phyloP scores from a whole-genome alignment of 2,113 vertebrate species.

The Arenaria interpres region DNA sequence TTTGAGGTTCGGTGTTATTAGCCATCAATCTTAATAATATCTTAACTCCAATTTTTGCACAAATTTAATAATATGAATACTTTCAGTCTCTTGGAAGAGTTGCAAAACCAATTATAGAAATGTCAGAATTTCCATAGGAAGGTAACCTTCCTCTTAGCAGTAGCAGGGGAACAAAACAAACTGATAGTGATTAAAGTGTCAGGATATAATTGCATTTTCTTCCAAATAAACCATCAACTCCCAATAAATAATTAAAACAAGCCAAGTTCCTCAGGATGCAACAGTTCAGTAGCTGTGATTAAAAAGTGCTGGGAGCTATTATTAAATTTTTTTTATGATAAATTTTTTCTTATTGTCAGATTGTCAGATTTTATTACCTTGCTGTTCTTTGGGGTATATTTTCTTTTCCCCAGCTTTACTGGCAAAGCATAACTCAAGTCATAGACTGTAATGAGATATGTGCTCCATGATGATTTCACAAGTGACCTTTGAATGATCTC shows the following conservation, averaged over 20 bases:
- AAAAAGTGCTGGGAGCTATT: constrained; percentile 62
- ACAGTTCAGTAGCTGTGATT: constrained; percentile 62
- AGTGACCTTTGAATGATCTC: constrained; percentile 33
- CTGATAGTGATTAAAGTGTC: constrained; percentile 67
- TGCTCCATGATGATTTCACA: constrained; percentile 21
- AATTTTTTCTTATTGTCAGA: constrained; percentile 56
- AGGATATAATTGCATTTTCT: constrained; percentile 68
- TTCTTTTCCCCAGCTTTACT: constrained; percentile 35
- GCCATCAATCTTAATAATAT: constrained; percentile 49
- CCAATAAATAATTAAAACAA: constrained; percentile 74
- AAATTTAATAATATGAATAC: constrained; percentile 32
- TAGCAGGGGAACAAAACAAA: constrained; percentile 61
- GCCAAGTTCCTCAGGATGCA: constrained; percentile 51
- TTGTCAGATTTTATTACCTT: constrained; percentile 62
- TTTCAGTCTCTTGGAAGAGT: constrained; percentile 40
- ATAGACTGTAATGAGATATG: not conserved
- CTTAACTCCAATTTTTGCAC: constrained; percentile 19
- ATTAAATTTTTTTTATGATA: constrained; percentile 52
- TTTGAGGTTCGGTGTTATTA: not conserved
- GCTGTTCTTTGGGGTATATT: constrained; percentile 27
- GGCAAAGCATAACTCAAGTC: not conserved
- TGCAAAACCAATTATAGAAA: constrained; percentile 58
- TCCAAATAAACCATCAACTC: constrained; percentile 66
- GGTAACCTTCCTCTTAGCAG: constrained; percentile 58
- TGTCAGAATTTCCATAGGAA: constrained; percentile 64